Conservation (phyloP, 2,797 vertebrate species). For the Rhynchonycteris naso region DNA sequence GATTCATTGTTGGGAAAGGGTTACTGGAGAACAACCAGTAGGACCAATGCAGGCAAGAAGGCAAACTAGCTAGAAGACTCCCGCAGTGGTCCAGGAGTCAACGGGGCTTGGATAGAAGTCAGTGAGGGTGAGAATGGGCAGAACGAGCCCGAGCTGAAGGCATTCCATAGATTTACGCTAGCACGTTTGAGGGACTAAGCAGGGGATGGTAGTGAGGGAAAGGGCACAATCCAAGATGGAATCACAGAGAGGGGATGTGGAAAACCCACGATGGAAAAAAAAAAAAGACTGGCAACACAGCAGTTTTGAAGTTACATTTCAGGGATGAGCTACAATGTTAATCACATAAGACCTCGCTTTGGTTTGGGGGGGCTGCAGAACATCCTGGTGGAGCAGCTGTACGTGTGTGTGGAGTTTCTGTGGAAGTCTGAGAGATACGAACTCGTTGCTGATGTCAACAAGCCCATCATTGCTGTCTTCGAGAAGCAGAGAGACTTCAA, state of each 20-base stretch:
- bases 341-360: slow-evolving; percentile 3
- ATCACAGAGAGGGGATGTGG: background rate
- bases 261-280: background rate
- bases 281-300: background rate
- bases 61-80: background rate
- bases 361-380: slow-evolving; percentile 86
- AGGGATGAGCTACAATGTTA: background rate
- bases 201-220: background rate
- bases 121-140: background rate
- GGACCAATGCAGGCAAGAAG: background rate
- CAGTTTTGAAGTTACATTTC: background rate
- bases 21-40: background rate
- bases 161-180: background rate
- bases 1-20: background rate
- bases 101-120: background rate
- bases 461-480: slow-evolving; percentile 97
- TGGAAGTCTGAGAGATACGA: slow-evolving; percentile 99
- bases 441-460: slow-evolving; percentile 98
- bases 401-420: slow-evolving; percentile 96
- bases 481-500: slow-evolving; percentile 98
- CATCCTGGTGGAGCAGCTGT: slow-evolving; percentile 96
- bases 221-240: background rate
- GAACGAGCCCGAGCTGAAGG: background rate
- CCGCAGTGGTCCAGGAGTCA: background rate
- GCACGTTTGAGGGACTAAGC: background rate